Base-by-base conservation (phyloP, 2,888 invertebrate genomes). In the Hydraecia micacea region DNA sequence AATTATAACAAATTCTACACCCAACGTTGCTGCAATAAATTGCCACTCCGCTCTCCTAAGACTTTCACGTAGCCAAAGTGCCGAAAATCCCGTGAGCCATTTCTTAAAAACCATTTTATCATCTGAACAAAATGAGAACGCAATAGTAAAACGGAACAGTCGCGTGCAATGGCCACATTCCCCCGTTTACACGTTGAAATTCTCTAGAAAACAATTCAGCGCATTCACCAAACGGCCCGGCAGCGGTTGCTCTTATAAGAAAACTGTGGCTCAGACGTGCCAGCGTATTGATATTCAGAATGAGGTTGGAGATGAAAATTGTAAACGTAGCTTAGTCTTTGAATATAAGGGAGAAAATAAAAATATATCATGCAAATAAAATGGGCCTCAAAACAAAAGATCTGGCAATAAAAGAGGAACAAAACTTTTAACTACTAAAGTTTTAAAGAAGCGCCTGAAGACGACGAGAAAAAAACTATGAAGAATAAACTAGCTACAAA, bases 151-250 rank as follows among this genome's bases (percentile, higher is more conserved):
- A 52, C 67, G 80, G 82, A 87, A 87, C 73, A 69, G 78, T 87
- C 74, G 87, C 87, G 78, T 88, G 87, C 85, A 85, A 79, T 49
- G 72, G 77, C 70, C 66, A 85, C 87, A 87, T 87, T 87, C 87
- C 36, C 60, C 60, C 73, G 67, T 83, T 87, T 87, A 87, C 87
- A 88, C 83, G 89, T 87, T 85, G 83, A 83, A 87, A 72, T 87
- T 87, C 86, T 78, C 80, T 67, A 81, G 83, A 85, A 89, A 87
- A 89, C 87, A 87, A 87, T 87, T 88, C 80, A 70, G 85, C 71
- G 70, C 55, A 75, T 85, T 85, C 79, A 73, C 63, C 76, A 83
- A 80, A 83, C 83, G 75, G 78, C 77, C 63, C 74, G 73, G 74
- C 77, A 84, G 75, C 68, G 81, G 75, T 83, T 85, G 87, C 62